Evolutionary conservation across 2,113 vertebrate species (phyloP), one percentile per base, ranked within the genome.

Genomic region (Egretta garzetta): DNA sequence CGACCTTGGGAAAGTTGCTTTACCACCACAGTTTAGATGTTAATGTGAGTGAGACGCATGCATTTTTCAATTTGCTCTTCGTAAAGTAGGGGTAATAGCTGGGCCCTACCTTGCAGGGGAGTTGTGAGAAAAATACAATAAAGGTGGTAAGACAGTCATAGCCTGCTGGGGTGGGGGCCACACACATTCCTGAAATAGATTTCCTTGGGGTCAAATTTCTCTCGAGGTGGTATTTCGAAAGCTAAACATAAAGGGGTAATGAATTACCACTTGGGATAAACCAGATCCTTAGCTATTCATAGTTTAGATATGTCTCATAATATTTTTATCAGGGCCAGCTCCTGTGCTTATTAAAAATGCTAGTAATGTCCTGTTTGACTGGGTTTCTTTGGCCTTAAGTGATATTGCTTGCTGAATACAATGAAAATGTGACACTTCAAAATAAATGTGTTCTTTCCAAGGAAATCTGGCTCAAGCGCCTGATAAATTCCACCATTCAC

Each of bases 171-270:
- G 50, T 81, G 35, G 80, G 80, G 92, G 95, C 86, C 80, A 80
- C 66, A 77, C 76, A 63, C 86, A 89, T 96, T 96, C 94, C 93
- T 94, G 86, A 91, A 89, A 85, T 53, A 93, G 88, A 96, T 96
- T 96, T 97, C 90, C 95, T 91, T 95, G 49, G 95, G 96, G 92
- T 96, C 96, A 96, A 89, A 83, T 95, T 95, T 86, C 94, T 97
- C 92, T 87, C 0, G 9, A 94, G 91, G 74, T 93, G 80, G 77
- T 89, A 72, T 96, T 95, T 91, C 1, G 1, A 96, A 96, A 96
- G 58, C 86, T 66, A 93, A 97, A 97, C 91, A 90, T 43, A 82
- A 93, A 95, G 76, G 15, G 15, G 35, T 81, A 95, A 95, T 93
- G 93, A 94, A 88, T 93, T 96, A 96, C 70, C 6, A 3, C 66